Evolutionary conservation across 2,113 vertebrate species (phyloP), one percentile per base, ranked within the genome.

Genomic region (Passer domesticus): DNA sequence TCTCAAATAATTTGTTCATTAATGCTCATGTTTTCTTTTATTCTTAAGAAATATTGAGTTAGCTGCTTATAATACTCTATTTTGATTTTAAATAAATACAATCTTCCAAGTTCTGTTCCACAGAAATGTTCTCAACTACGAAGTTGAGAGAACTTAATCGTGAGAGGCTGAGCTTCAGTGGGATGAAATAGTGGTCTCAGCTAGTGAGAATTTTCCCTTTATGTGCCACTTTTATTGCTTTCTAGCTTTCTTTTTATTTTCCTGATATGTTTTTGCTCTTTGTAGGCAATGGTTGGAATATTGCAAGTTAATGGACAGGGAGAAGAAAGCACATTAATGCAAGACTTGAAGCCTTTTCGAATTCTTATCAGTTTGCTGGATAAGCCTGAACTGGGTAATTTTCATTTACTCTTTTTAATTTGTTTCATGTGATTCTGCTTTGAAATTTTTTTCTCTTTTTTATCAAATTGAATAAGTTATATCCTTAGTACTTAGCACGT

Each of bases 321-420:
- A 93, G 98, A 99, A 96, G 99, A 99, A 95, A 99, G 98, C 85
- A 97, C 98, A 9, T 97, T 99, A 92, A 99, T 98, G 98, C 99
- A 99, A 50, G 99, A 99, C 96, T 98, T 99, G 74, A 99, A 99
- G 97, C 99, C 99, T 31, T 99, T 99, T 94, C 99, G 99, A 80
- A 99, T 99, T 98, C 98, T 99, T 89, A 99, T 99, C 97, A 99
- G 99, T 97, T 98, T 99, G 80, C 97, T 99, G 97, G 99, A 99
- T 97, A 99, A 99, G 96, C 99, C 99, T 75, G 99, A 99, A 91
- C 98, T 99, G 79, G 99, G 99, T 99, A 99, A 96, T 94, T 94
- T 76, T 37, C 16, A 5, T 77, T 59, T 76, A 41, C 28, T 70
- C 49, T 39, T 27, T 92, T 78, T 8, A 33, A 39, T 43, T 74